Conservation (phyloP, 2,888 invertebrate species). For the Chamaedrilus cognettii region DNA sequence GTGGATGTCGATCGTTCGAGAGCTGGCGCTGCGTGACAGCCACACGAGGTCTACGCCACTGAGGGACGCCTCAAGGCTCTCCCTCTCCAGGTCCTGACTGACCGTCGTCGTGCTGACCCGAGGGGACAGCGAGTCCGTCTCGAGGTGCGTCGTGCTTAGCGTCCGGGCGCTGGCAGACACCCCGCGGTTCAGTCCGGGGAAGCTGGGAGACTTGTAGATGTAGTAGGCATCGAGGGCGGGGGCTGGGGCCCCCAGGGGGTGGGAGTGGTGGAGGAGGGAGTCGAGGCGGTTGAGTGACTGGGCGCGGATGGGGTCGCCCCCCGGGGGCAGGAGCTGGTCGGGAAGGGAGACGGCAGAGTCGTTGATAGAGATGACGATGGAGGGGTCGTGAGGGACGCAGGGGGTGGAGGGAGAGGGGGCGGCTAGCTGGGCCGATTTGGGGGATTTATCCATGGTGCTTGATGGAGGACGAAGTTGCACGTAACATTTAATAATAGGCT, state of each 20-base stretch:
- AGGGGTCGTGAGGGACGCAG: too few species aligned
- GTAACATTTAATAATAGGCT: too few species aligned
- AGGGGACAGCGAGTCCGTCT: constrained; percentile 12
- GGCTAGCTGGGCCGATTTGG: too few species aligned
- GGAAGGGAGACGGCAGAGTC: background rate
- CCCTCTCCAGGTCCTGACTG: constrained; percentile 12
- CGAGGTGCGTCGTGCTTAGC: constrained; percentile 9
- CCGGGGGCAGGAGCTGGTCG: background rate
- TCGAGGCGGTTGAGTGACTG: background rate
- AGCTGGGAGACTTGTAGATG: constrained; percentile 3
- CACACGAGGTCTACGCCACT: background rate
- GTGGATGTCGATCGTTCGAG: background rate
- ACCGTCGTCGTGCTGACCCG: constrained; percentile 9
- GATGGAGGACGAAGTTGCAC: too few species aligned
- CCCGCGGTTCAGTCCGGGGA: constrained; percentile 1
- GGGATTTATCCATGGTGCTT: too few species aligned
- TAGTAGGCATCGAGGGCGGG: background rate
- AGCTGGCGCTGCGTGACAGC: constrained; percentile 9
- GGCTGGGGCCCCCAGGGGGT: too few species aligned
- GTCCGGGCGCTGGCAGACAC: constrained; percentile 8
- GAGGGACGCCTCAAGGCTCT: constrained; percentile 1
- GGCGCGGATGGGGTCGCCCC: background rate
- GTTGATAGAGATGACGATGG: background rate
- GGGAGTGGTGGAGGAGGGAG: background rate
- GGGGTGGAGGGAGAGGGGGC: too few species aligned